Evolutionary conservation across 2,113 vertebrate species (phyloP).

Genomic region (Eleginops maclovinus): DNA sequence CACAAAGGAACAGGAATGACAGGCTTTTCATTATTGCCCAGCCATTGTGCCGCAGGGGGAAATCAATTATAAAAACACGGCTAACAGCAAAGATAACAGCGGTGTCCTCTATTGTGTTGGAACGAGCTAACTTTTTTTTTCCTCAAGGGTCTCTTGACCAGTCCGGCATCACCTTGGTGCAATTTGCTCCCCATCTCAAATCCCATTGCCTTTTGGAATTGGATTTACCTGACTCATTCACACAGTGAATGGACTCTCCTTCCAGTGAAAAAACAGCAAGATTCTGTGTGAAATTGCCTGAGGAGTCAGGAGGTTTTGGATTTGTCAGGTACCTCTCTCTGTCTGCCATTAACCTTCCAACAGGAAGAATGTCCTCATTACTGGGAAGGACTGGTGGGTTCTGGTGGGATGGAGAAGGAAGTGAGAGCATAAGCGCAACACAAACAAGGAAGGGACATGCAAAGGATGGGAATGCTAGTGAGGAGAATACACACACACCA

Average conservation of each 20-base stretch:
- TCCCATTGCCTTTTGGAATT: slow-evolving; percentile 88
- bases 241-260: slow-evolving; percentile 82
- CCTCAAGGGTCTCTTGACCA: slow-evolving; percentile 82
- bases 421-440: slow-evolving; percentile 5
- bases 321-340: slow-evolving; percentile 68
- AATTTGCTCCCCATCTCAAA: slow-evolving; percentile 86
- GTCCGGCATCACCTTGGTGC: slow-evolving; percentile 81
- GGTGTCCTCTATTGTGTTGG: slow-evolving; percentile 80
- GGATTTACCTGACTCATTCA: slow-evolving; percentile 87
- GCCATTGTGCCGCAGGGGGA: slow-evolving; percentile 79
- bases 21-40: slow-evolving; percentile 82
- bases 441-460: slow-evolving; percentile 43
- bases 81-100: slow-evolving; percentile 84
- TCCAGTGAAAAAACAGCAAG: slow-evolving; percentile 67
- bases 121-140: slow-evolving; percentile 66
- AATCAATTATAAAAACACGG: slow-evolving; percentile 88
- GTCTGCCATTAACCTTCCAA: slow-evolving; percentile 81
- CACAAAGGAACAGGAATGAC: slow-evolving; percentile 83
- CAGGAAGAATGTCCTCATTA: slow-evolving; percentile 84
- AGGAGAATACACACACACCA: not conserved
- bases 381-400: slow-evolving; percentile 30
- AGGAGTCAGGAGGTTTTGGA: slow-evolving; percentile 75
- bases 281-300: slow-evolving; percentile 84
- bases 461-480: slow-evolving; percentile 14
- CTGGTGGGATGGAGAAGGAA: slow-evolving; percentile 5